Conservation (phyloP, 2,888 invertebrate genomes). For the Galeopsomyia nigrocyanea region DNA sequence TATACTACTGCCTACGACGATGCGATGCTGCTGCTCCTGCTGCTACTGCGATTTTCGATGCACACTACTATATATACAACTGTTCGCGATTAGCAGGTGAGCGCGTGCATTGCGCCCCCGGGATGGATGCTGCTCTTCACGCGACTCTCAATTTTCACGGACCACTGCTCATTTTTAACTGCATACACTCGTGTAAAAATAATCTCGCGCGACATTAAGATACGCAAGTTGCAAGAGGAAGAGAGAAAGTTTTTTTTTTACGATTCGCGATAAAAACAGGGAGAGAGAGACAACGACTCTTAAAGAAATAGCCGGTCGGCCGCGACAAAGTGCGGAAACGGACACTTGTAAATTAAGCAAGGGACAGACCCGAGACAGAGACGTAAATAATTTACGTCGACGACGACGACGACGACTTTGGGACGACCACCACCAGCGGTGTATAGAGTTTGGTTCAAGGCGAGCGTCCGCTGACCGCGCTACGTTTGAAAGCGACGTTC, state of each 20-base stretch:
- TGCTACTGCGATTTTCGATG: too few relatives aligned
- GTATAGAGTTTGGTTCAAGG: too few relatives aligned
- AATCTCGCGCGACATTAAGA: slow-evolving; percentile 17
- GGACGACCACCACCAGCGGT: neutral
- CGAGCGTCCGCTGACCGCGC: slow-evolving; percentile 49
- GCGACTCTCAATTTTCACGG: too few relatives aligned
- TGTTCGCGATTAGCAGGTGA: too few relatives aligned
- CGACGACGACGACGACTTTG: slow-evolving; percentile 22
- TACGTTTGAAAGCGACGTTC: slow-evolving; percentile 46
- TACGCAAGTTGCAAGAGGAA: neutral
- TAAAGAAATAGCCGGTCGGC: neutral
- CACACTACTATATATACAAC: too few relatives aligned
- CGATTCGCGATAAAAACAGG: slow-evolving; percentile 15
- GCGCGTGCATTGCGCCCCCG: too few relatives aligned
- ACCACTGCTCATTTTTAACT: too few relatives aligned
- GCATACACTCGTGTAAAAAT: slow-evolving; percentile 9
- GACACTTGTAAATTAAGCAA: slow-evolving; percentile 23
- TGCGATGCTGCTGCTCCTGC: too few relatives aligned
- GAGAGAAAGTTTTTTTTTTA: neutral
- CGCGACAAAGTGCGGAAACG: slow-evolving; percentile 11
- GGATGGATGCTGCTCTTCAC: too few relatives aligned
- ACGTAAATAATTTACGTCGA: slow-evolving; percentile 28
- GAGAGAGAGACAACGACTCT: neutral
- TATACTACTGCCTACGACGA: slow-evolving; percentile 37
- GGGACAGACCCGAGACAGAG: slow-evolving; percentile 13